Conservation (phyloP, 2,113 vertebrate genomes). For the Ammospiza nelsoni region DNA sequence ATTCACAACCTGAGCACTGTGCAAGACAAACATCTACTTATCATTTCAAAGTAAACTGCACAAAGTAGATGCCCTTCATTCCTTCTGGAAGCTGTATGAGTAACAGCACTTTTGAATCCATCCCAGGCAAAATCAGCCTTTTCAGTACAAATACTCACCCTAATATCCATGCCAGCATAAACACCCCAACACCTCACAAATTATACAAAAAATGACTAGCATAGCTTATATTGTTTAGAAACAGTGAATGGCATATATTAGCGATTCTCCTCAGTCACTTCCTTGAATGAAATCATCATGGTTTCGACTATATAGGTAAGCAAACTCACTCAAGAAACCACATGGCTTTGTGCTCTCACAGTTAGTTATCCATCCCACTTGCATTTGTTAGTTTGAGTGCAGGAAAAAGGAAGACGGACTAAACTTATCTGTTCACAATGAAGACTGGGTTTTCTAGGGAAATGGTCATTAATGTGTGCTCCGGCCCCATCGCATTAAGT, state of each 20-base stretch:
- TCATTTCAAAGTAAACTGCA: constrained; percentile 53
- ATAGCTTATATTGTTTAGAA: neutral
- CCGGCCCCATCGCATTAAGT: accelerated
- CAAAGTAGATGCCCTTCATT: constrained; percentile 25
- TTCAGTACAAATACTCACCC: neutral
- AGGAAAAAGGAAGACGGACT: neutral
- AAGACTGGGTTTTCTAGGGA: neutral
- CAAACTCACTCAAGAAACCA: neutral
- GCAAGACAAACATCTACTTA: constrained; percentile 57
- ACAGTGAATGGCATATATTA: neutral
- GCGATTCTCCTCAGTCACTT: neutral
- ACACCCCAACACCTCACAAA: neutral
- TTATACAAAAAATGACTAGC: neutral
- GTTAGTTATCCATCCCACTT: neutral
- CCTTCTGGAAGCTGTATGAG: neutral
- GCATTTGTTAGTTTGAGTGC: neutral
- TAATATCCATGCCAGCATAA: constrained; percentile 10
- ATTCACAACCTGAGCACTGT: neutral
- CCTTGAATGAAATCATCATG: neutral
- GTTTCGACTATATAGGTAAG: neutral
- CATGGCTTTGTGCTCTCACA: neutral
- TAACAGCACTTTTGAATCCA: neutral
- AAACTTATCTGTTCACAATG: neutral
- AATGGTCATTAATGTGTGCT: neutral
- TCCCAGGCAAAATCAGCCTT: constrained; percentile 28